Base-by-base conservation (phyloP, 2,113 vertebrate species). In the Gambusia holbrooki region DNA sequence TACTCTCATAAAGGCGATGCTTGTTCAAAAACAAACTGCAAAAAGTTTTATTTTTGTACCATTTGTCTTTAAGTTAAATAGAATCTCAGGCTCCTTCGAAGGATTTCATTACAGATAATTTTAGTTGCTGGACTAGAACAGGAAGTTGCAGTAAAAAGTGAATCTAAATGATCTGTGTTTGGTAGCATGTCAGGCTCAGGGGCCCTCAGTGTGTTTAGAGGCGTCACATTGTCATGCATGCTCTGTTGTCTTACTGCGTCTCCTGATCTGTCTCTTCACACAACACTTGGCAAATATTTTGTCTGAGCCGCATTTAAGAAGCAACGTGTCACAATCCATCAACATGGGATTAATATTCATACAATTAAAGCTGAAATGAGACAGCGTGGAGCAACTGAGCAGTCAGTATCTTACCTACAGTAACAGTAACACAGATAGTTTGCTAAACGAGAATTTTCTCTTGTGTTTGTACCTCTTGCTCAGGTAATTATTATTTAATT, bases 251-350 rank as follows among this genome's bases (percentile, higher is more conserved):
- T 32, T 64, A 70, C 35, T 72, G 40, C 82, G 45, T 54, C 5
- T 74, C 42, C 40, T 62, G 32, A n/a, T 51, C n/a, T 69, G 33
- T 84, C 30, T 69, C 82, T 78, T 80, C 61, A 64, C 72, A 62
- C 72, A 83, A 87, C 22, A 68, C 37, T 60, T 77, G 87, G 86
- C 89, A 92, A 92, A 91, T 92, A 91, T 92, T 87, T 67, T 19
- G 19, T 71, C 74, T 62, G 28, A 76, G 65, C 74, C 82, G 80
- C 77, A 85, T 66, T 85, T 89, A 74, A 58, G 19, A 65, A 71
- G 37, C 22, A 69, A 51, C n/a, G 30, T 13, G 42, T 42, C 19
- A 35, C 11, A 63, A 54, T 13, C 17, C 22, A 10, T 65, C 15
- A 2, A 5, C 48, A 15, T 28, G 51, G 7, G 22, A 69, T 78